Evolutionary conservation across 1,140 invertebrate species (phyloP), one percentile per base, ranked within the genome.

Genomic region (Probaryconus sp.): DNA sequence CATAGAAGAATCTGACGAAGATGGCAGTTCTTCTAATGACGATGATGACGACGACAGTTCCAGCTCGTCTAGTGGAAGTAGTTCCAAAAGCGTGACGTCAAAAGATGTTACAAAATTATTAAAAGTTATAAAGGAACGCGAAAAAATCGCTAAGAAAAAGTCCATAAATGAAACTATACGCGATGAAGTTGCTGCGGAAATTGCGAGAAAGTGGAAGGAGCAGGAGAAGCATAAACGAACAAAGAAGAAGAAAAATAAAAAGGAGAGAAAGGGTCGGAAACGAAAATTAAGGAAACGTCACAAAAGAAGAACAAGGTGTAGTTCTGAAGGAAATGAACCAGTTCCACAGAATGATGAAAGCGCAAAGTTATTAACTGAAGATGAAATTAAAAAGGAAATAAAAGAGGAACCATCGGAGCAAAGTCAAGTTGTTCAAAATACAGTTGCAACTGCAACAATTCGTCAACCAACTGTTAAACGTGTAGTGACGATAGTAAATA

Each of bases 181-280:
- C 2, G 87, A 88, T 11, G 86, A 87, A 33, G 84, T 87, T 1
- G 77, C 79, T 0, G 85, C 86, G 4, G 85, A 88, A 21, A 88
- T 87, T 5, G 83, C 85, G 24, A 76, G 82, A 1, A 82, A 81
- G 14, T 79, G 82, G 60, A 80, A 78, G 4, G 81, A 86, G n/a
- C 82, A 81, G 14, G 78, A 77, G 11, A 79, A 79, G 3, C 51
- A 70, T 2, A 84, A 80, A 6, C 78, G 80, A 3, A 60, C 75
- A 0, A 83, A 78, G 11, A 68, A 51, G 0, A 83, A 81, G 6
- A 55, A 43, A 0, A 81, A 81, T n/a, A 86, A 78, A 21, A 69
- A 78, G 20, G 72, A 81, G 4, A 70, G 78, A 3, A 63, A 81
- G 3, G 82, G 68, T 3, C 82, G 76, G 14, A 81, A 79, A 14